phyloP scores from a whole-genome alignment of 2,888 invertebrate species.

The Rhagonycha lutea region DNA sequence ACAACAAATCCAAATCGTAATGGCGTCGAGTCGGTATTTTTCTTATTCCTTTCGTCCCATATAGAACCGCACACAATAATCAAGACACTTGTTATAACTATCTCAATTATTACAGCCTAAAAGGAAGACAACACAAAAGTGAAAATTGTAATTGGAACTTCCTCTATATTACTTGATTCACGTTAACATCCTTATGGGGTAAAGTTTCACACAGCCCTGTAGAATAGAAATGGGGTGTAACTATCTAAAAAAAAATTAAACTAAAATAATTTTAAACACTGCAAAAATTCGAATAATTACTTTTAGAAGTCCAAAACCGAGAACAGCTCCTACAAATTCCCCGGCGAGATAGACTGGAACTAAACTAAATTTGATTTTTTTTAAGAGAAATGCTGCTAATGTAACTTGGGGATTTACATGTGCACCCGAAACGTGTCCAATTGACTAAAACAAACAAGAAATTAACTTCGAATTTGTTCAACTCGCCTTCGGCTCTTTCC shows the following conservation, averaged over 20 bases:
- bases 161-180: conserved; percentile 1
- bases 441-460: conserved; percentile 57
- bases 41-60: conserved; percentile 72
- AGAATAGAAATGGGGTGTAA: not conserved
- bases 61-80: conserved; percentile 70
- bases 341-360: conserved; percentile 65
- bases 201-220: conserved; percentile 8
- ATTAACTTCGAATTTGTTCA: no score
- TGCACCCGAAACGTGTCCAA: conserved; percentile 78
- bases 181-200: not conserved
- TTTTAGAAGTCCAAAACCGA: conserved; percentile 72
- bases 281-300: conserved; percentile 43
- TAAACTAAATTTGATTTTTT: conserved; percentile 57
- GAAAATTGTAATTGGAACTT: not conserved
- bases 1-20: conserved; percentile 73
- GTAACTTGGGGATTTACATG: conserved; percentile 80
- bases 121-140: conserved; percentile 25
- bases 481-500: no score
- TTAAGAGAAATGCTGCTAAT: conserved; percentile 65
- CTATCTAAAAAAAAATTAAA: not conserved
- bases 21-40: conserved; percentile 66
- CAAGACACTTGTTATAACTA: conserved; percentile 66
- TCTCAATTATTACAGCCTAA: conserved; percentile 67
- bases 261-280: not conserved
- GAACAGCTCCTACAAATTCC: conserved; percentile 68